These are phyloP conservation scores for Nothocercus nigrocapillus DNA, from an alignment of 2,113 vertebrate genomes.

Conservation along the genomic window DNA sequence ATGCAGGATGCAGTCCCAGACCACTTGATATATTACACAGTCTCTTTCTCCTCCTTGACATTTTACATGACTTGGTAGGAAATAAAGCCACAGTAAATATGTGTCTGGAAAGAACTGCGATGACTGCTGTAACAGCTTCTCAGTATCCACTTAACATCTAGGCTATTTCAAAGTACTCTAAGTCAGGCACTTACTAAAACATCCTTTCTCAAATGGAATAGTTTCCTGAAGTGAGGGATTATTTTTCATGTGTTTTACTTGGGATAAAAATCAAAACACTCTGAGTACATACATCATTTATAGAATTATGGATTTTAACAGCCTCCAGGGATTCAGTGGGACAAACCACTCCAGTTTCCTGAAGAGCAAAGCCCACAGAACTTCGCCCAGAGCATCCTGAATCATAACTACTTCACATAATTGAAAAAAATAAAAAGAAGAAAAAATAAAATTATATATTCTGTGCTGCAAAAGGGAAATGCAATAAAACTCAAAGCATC, in stretches of 20 bases:
- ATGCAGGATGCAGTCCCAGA: background rate
- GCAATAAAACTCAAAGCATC: background rate
- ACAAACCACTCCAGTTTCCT: background rate
- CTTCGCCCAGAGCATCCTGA: background rate
- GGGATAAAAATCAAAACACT: background rate
- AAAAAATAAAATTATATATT: background rate
- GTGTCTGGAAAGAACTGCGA: background rate
- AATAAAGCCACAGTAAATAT: conserved; percentile 4
- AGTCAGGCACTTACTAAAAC: background rate
- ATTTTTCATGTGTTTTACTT: background rate
- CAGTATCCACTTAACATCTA: background rate
- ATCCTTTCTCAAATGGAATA: background rate
- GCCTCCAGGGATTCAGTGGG: background rate
- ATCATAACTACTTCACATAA: background rate
- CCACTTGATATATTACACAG: background rate
- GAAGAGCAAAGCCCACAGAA: background rate
- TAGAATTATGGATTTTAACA: background rate
- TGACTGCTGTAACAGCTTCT: background rate
- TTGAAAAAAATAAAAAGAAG: background rate
- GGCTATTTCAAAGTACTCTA: background rate
- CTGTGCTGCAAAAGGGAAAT: background rate
- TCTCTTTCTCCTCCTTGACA: conserved; percentile 12
- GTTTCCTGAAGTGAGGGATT: background rate
- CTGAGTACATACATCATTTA: background rate
- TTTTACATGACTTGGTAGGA: background rate